phyloP scores from a whole-genome alignment of 2,113 vertebrate species.

The Silurus asotus region DNA sequence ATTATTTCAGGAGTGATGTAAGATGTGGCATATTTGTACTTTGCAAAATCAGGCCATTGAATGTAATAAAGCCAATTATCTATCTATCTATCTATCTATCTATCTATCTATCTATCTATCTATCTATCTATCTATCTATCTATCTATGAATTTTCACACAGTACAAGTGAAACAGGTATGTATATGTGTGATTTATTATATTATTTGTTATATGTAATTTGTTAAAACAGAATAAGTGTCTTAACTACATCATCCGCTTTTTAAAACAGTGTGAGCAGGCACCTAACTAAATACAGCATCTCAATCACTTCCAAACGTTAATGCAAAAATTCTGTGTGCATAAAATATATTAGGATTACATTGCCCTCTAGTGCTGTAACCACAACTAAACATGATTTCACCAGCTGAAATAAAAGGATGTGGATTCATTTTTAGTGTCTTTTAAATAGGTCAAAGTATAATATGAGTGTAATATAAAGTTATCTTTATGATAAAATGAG shows the following conservation, averaged over 20 bases:
- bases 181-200: too few relatives aligned
- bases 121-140: too few relatives aligned
- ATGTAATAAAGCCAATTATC: too few relatives aligned
- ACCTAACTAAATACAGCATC: neutral
- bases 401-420: neutral
- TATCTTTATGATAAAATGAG: neutral
- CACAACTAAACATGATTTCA: neutral
- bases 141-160: too few relatives aligned
- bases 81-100: too few relatives aligned
- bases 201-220: neutral
- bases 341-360: neutral
- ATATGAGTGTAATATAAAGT: neutral
- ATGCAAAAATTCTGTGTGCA: neutral
- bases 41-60: neutral
- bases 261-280: neutral
- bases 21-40: neutral
- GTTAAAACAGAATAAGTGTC: neutral
- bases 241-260: neutral
- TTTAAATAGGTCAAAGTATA: too few relatives aligned
- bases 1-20: neutral
- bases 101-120: too few relatives aligned
- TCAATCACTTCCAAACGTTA: neutral
- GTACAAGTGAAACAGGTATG: too few relatives aligned
- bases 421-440: neutral
- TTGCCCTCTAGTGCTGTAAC: conserved; percentile 33